phyloP scores from a whole-genome alignment of 2,797 vertebrate genomes.

The Gymnodraco acuticeps region DNA sequence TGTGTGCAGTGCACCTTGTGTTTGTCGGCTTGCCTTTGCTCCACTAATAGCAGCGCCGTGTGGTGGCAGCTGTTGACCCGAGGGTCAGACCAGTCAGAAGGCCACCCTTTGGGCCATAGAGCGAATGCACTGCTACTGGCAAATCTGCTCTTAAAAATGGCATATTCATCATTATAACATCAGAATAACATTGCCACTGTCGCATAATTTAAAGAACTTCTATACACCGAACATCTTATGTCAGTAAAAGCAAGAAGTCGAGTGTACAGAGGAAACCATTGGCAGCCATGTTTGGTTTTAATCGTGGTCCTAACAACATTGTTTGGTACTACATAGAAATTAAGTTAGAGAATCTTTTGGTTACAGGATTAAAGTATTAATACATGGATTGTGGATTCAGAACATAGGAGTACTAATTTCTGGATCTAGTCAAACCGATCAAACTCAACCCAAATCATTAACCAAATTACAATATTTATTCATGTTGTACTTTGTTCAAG shows the following conservation, averaged over 20 bases:
- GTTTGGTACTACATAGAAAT: too few relatives aligned
- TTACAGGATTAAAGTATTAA: too few relatives aligned
- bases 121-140: neutral
- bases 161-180: neutral
- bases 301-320: too few relatives aligned
- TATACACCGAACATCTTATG: neutral
- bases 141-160: neutral
- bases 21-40: slow-evolving; percentile 67
- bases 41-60: slow-evolving; percentile 68
- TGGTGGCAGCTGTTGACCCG: slow-evolving; percentile 75
- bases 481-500: too few relatives aligned
- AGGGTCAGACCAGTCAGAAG: slow-evolving; percentile 65
- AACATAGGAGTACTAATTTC: too few relatives aligned
- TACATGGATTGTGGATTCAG: too few relatives aligned
- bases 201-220: neutral
- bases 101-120: slow-evolving; percentile 30
- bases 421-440: too few relatives aligned
- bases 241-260: neutral
- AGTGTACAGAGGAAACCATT: neutral
- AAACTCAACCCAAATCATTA: too few relatives aligned
- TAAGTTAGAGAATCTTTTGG: too few relatives aligned
- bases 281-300: too few relatives aligned
- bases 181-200: neutral
- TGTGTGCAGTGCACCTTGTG: slow-evolving; percentile 48
- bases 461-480: too few relatives aligned